A percentile compares a stretch with the other conserved stretches of the same genome.
These are phyloP conservation scores for Eilema caniola DNA, from an alignment of 2,888 invertebrate genomes.

Conservation along the genomic window DNA sequence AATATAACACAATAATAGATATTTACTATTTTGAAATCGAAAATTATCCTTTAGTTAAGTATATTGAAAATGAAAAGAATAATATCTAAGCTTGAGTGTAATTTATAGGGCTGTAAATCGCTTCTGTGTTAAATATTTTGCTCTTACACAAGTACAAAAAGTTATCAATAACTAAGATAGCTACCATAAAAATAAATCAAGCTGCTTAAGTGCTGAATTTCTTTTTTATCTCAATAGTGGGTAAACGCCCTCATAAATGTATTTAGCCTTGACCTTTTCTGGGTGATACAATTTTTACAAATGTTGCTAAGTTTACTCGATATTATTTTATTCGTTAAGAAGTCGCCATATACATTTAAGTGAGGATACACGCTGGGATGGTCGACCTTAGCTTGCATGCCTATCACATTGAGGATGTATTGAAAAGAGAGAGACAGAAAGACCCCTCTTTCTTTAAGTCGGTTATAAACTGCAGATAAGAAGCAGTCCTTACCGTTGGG, in stretches of 20 bases:
- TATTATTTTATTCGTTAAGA: neutral
- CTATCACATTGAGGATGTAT: too few relatives aligned
- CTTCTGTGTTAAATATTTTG: neutral
- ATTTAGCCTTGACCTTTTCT: neutral
- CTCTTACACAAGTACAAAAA: neutral
- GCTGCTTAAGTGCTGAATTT: neutral
- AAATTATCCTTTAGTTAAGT: too few relatives aligned
- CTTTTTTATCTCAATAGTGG: neutral
- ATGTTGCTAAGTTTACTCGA: neutral
- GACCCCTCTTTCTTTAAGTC: too few relatives aligned
- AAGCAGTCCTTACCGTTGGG: too few relatives aligned
- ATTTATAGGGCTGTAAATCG: neutral
- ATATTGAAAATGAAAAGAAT: too few relatives aligned
- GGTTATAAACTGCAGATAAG: too few relatives aligned
- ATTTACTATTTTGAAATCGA: too few relatives aligned
- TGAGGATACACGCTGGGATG: too few relatives aligned
- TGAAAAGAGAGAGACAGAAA: too few relatives aligned
- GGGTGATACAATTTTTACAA: neutral
- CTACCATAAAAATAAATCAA: constrained; percentile 5
- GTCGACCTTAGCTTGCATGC: too few relatives aligned
- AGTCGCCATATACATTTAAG: neutral
- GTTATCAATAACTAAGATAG: neutral
- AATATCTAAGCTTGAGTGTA: neutral
- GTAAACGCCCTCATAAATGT: constrained; percentile 4
- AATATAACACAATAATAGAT: too few relatives aligned